Evolutionary conservation across 2,113 vertebrate genomes (phyloP).

Genomic region (Gyps fulvus): DNA sequence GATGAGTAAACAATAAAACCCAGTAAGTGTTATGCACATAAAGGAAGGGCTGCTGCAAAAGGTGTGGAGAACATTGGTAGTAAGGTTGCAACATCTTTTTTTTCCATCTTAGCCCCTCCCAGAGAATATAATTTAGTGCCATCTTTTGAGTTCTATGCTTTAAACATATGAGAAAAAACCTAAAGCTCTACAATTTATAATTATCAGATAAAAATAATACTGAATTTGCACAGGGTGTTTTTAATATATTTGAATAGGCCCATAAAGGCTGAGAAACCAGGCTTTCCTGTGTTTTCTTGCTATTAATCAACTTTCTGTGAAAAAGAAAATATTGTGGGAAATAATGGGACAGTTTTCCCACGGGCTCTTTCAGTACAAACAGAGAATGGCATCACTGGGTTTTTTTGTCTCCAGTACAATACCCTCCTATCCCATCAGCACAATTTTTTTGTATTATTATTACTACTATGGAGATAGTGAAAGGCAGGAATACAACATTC

Average conservation of each 20-base stretch:
- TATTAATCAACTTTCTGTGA: slow-evolving; percentile 1
- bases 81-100: neutral
- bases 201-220: neutral
- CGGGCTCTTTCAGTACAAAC: slow-evolving; percentile 17
- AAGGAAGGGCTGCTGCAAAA: neutral
- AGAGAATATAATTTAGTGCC: neutral
- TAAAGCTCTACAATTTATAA: neutral
- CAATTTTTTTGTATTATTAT: slow-evolving; percentile 50
- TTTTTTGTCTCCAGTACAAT: slow-evolving; percentile 58
- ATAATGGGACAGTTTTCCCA: slow-evolving; percentile 55
- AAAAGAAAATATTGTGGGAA: slow-evolving; percentile 55
- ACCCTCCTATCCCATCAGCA: slow-evolving; percentile 66
- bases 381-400: slow-evolving; percentile 14
- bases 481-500: slow-evolving; percentile 43
- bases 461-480: slow-evolving; percentile 58
- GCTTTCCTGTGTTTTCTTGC: neutral
- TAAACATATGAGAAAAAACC: neutral
- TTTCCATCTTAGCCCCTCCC: neutral
- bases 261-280: neutral
- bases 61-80: neutral
- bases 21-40: neutral
- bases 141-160: neutral
- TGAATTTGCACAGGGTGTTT: neutral
- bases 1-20: neutral
- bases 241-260: neutral